phyloP scores from a whole-genome alignment of 37 sponge, comb jelly and placozoan species.

The Tethya wilhelma region DNA sequence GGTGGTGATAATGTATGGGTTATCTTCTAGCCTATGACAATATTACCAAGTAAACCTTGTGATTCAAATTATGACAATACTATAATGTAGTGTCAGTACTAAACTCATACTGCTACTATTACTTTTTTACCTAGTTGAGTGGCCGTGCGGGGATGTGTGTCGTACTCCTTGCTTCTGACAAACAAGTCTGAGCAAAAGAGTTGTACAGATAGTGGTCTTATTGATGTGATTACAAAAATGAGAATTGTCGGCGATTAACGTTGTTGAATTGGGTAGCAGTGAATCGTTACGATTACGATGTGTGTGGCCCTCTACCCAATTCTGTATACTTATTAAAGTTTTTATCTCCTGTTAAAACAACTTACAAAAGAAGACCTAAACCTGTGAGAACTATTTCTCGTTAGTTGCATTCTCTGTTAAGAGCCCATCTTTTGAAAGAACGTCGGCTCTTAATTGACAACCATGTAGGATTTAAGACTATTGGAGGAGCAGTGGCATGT shows the following conservation, averaged over 20 bases:
- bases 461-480: neutral
- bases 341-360: neutral
- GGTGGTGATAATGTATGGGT: neutral
- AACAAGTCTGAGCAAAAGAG: neutral
- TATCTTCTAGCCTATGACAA: neutral
- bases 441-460: neutral
- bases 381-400: neutral
- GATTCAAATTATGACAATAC: neutral
- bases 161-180: neutral
- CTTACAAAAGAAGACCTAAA: neutral
- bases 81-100: neutral
- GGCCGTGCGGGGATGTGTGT: neutral
- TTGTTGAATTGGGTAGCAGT: neutral
- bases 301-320: neutral
- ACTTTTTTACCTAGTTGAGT: neutral
- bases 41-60: neutral
- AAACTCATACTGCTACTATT: too few relatives aligned
- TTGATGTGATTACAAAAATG: neutral
- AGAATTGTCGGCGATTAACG: neutral
- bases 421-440: neutral
- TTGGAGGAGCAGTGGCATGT: neutral
- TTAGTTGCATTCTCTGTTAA: neutral
- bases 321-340: neutral
- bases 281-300: neutral
- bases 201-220: neutral